Base-by-base conservation (phyloP, 2,113 vertebrate species). In the Felis chaus region DNA sequence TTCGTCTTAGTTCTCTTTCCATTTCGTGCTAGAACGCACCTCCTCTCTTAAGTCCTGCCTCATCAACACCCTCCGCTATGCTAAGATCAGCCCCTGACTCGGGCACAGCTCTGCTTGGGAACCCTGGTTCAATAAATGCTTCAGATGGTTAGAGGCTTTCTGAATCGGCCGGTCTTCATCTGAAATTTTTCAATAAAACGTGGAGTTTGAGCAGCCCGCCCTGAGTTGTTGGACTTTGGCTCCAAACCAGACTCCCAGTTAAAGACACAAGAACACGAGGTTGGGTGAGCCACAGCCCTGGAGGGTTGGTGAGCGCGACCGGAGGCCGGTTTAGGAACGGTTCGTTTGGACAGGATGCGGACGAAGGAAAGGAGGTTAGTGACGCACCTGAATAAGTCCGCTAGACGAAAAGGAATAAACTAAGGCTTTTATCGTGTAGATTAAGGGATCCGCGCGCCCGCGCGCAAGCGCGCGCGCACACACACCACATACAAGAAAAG, bases 351-450 rank as follows among this genome's bases (percentile, higher is more conserved):
- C 82, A 33, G 19, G 61, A 83, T 55, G 55, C 66, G 91, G 73
- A n/a, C 7, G 1, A 74, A 41, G 76, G 45, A n/a, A 33, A n/a
- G 61, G n/a, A 94, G 68, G 53, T 89, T 48, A 41, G 79, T 94
- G 97, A 97, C 96, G 97, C 96, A 96, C 98, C 96, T 82, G 95
- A 61, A n/a, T 68, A 33, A 85, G 81, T 88, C 94, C n/a, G 19
- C 91, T 68, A 36, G 76, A 80, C 65, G 10, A 41, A 48, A 89
- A 27, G 63, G 85, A 68, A 92, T 61, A 85, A 89, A 86, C 65
- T 48, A 45, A 74, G n/a, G 55, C 55, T 87, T 3, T 18, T 31
- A 48, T 48, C 27, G 3, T 31, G 74, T 45, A 16, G 41, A 15
- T 27, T 14, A 19, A 1, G 57, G 41, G 16, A 33, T 31, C 33